Evolutionary conservation across 2,888 invertebrate genomes (phyloP).

Genomic region (Busseola fusca): DNA sequence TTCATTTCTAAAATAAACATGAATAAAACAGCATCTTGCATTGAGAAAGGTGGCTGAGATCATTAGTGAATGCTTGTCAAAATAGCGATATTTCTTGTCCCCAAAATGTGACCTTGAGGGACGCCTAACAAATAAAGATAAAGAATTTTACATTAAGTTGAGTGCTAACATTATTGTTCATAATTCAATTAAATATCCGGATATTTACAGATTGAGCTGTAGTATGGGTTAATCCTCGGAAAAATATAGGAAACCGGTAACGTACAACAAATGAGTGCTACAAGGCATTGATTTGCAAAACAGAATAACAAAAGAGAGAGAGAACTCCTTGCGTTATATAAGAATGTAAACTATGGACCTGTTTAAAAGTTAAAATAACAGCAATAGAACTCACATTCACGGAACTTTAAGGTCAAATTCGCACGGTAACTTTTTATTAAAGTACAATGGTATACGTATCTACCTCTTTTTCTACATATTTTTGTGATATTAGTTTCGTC

Average conservation of each 20-base stretch:
- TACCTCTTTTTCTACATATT: neutral
- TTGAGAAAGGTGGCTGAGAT: neutral
- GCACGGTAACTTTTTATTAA: slow-evolving; percentile 4
- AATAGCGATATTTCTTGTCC: neutral
- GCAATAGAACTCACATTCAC: slow-evolving; percentile 2
- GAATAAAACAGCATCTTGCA: neutral
- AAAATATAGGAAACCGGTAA: neutral
- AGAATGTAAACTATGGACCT: neutral
- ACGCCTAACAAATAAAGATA: neutral
- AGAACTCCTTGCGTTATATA: slow-evolving; percentile 13
- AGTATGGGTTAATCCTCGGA: neutral
- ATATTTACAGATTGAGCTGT: neutral
- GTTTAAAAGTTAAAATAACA: neutral
- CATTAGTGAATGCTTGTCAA: neutral
- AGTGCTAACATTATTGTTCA: neutral
- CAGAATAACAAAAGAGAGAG: slow-evolving; percentile 2
- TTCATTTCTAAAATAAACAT: neutral
- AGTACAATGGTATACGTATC: neutral
- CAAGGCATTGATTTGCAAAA: slow-evolving; percentile 4
- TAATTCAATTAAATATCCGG: neutral
- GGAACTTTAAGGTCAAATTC: slow-evolving; percentile 12
- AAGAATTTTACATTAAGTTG: neutral
- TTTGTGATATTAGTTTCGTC: neutral
- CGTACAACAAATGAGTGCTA: neutral
- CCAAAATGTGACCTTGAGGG: slow-evolving; percentile 15